Evolutionary conservation across 2,888 invertebrate species (phyloP), one percentile per base, ranked within the genome.

Genomic region (Pristionchus japonicus): DNA sequence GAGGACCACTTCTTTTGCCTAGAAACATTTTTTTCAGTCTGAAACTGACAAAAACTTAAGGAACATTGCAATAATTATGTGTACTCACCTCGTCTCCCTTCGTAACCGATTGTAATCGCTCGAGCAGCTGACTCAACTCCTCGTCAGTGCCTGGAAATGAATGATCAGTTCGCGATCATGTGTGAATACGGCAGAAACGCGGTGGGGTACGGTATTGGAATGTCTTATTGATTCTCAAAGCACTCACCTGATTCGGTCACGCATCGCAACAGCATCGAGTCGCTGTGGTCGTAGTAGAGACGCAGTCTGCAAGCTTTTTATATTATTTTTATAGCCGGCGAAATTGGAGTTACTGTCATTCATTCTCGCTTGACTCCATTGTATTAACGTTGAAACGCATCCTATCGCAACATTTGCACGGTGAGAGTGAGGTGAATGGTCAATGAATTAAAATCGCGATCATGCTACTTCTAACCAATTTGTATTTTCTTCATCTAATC

Each of bases 271-370:
- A 97, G 96, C 92, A 98, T 96, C 95, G 97, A 97, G 95, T 98
- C 98, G 3, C 98, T 98, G 95, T 97, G 97, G 95, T 98, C 98
- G 95, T 97, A 97, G 95, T 97, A 98, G 34, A 94, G 80, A 88
- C 93, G 93, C 43, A 94, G 86, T 7, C 93, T 92, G 64, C 82
- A 86, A 47, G n/a, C n/a, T n/a, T n/a, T n/a, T n/a, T n/a, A 40
- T 11, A 7, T 82, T 43, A 27, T 80, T 43, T 43, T 80, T 13
- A 31, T 17, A n/a, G n/a, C n/a, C n/a, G n/a, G n/a, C n/a, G n/a
- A n/a, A n/a, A n/a, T n/a, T n/a, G n/a, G n/a, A n/a, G n/a, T 82
- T 49, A 40, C 1, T 13, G 17, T 31, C 11, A 27, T 34, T 67
- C 34, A 34, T 17, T 23, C 1, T 11, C 11, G n/a, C 3, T 61